Conservation (phyloP, 2,797 vertebrate genomes). For the Gephyroberyx darwinii region DNA sequence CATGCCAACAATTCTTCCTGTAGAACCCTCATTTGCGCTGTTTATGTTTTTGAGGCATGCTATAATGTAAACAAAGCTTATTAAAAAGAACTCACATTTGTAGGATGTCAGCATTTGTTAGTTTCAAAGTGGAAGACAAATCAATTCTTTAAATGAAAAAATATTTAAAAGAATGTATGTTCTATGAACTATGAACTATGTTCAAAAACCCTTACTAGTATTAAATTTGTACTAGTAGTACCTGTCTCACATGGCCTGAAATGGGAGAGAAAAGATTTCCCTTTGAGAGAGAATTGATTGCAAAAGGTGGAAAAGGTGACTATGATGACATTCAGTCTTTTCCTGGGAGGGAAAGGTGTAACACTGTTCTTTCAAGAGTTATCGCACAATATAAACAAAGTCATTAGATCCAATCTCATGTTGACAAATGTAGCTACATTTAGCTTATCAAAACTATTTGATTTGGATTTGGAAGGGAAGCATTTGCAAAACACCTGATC, state of each 20-base stretch:
- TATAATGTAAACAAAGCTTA: conserved; percentile 26
- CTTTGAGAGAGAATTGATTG: neutral
- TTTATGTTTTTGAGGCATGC: conserved; percentile 35
- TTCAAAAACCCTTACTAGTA: neutral
- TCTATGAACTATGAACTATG: too few relatives aligned
- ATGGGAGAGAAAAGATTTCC: neutral
- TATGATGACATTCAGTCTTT: too few relatives aligned
- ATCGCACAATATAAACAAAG: too few relatives aligned
- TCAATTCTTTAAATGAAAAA: neutral
- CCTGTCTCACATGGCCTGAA: neutral
- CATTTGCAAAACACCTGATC: too few relatives aligned
- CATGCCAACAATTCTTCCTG: conserved; percentile 36
- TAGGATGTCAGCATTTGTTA: neutral
- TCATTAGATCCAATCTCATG: too few relatives aligned
- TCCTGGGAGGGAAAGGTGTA: too few relatives aligned
- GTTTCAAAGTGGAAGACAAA: neutral
- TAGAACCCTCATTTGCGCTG: conserved; percentile 30
- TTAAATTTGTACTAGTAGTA: neutral
- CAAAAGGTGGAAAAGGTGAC: too few relatives aligned
- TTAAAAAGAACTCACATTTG: neutral
- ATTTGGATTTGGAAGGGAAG: too few relatives aligned
- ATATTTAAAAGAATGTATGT: too few relatives aligned
- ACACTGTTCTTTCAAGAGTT: too few relatives aligned
- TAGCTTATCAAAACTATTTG: too few relatives aligned
- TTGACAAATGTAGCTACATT: too few relatives aligned